Base-by-base conservation (phyloP, 2,888 invertebrate species). In the Campaea margaritaria region DNA sequence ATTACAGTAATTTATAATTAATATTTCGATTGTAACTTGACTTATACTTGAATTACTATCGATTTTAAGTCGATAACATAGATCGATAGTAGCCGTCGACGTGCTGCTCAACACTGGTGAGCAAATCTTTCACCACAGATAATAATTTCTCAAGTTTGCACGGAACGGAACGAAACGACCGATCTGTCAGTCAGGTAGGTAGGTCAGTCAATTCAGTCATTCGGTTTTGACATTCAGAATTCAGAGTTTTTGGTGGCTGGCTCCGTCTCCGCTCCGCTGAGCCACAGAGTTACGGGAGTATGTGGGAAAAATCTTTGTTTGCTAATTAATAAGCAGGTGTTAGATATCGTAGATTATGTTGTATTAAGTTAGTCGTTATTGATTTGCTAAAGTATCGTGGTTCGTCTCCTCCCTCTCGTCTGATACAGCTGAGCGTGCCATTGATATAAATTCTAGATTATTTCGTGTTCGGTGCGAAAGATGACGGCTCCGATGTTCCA, bases 401-500 rank as follows among this genome's bases (percentile, higher is more conserved):
- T 73, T 73, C 58, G 58, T 64, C 52, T 59, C 28, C 39, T 21
- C 42, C 56, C 54, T 63, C 62, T 49, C 54, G 55, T 46, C 51
- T 21, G 44, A 49, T 44, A 64, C 58, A 67, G 69, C 72, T 67
- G 73, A 80, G 76, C 79, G 77, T 80, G 75, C 72, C 77, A 76
- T 81, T 82, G 76, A 77, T 79, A 83, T 77, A 77, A 83, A 79
- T 81, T 79, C 72, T 74, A 79, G 79, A 80, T 82, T 84, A 75
- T 79, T 83, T 81, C 81, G 83, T 83, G 82, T 70, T 69, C 68
- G 66, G 77, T 76, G 78, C 79, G 81, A 81, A 90, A 86, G 83
- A 91, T 90, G 91, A 87, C 79, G 82, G 48, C 36, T 51, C 83
- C 78, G 85, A 83, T 83, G 79, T 82, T 84, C 76, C 78, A 70